phyloP scores from a whole-genome alignment of 2,797 vertebrate genomes.

The Cottoperca gobio region DNA sequence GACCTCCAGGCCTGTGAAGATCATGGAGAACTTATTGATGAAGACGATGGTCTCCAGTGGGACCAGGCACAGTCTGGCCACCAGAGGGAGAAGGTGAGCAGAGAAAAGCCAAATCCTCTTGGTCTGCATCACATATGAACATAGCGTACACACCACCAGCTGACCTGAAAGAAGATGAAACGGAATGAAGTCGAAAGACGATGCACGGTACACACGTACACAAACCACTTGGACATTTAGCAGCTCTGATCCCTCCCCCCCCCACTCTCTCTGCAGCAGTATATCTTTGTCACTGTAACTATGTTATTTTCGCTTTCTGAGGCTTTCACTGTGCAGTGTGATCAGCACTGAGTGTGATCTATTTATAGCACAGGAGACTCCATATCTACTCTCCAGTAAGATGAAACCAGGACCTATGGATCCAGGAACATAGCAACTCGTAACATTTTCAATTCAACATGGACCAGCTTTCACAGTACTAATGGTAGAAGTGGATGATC shows the following conservation, averaged over 20 bases:
- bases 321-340: slow-evolving; percentile 41
- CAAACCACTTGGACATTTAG: background rate
- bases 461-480: background rate
- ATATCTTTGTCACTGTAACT: slow-evolving; percentile 38
- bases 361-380: slow-evolving; percentile 60
- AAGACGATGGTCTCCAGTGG: slow-evolving; percentile 96
- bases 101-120: slow-evolving; percentile 99
- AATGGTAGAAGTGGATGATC: background rate
- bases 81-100: slow-evolving; percentile 96
- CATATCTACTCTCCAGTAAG: slow-evolving; percentile 33
- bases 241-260: background rate
- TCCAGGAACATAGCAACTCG: background rate
- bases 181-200: background rate
- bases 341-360: slow-evolving; percentile 38
- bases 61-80: slow-evolving; percentile 96
- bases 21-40: slow-evolving; percentile 99
- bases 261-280: background rate
- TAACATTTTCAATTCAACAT: slow-evolving; percentile 20
- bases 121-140: slow-evolving; percentile 99
- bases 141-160: slow-evolving; percentile 97
- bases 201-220: slow-evolving; percentile 7
- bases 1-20: slow-evolving; percentile 98
- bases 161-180: slow-evolving; percentile 88
- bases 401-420: slow-evolving; percentile 43
- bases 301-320: slow-evolving; percentile 49